phyloP scores from a whole-genome alignment of 2,113 vertebrate species.

The Tragelaphus buxtoni region DNA sequence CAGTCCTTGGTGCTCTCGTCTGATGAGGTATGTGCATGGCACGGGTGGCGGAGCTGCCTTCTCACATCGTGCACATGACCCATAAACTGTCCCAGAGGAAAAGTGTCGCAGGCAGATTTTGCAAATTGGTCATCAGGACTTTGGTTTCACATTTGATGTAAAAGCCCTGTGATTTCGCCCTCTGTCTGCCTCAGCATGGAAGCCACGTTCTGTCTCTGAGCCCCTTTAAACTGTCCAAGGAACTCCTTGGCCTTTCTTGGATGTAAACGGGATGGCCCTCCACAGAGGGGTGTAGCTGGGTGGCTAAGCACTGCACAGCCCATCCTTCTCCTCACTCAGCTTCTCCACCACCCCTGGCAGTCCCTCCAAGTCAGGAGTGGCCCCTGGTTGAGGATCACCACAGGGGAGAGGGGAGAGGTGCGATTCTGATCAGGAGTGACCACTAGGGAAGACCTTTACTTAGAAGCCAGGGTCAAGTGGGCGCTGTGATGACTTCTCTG shows the following conservation, averaged over 20 bases:
- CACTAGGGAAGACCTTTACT: background rate
- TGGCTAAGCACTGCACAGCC: background rate
- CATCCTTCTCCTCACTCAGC: background rate
- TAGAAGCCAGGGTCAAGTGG: background rate
- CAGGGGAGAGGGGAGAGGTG: background rate
- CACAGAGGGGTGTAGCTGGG: too few species aligned
- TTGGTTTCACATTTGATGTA: background rate
- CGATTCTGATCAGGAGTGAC: background rate
- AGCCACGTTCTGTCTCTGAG: background rate
- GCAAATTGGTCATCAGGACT: background rate
- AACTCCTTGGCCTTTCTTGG: background rate
- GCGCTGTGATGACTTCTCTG: background rate
- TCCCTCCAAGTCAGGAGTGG: background rate
- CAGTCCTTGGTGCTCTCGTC: conserved; percentile 88
- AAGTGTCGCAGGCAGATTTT: background rate
- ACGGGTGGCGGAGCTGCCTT: background rate
- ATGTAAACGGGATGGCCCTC: background rate
- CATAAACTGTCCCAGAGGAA: accelerated
- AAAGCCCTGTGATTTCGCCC: background rate
- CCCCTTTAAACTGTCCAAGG: background rate
- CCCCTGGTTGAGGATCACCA: background rate
- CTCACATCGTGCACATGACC: background rate
- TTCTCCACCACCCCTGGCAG: background rate
- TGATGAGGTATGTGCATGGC: conserved; percentile 87
- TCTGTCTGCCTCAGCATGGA: background rate